A percentile compares a stretch with the other conserved stretches of the same genome.
Conservation (phyloP, 1,140 invertebrate species). For the Carcinoscorpius rotundicauda region DNA sequence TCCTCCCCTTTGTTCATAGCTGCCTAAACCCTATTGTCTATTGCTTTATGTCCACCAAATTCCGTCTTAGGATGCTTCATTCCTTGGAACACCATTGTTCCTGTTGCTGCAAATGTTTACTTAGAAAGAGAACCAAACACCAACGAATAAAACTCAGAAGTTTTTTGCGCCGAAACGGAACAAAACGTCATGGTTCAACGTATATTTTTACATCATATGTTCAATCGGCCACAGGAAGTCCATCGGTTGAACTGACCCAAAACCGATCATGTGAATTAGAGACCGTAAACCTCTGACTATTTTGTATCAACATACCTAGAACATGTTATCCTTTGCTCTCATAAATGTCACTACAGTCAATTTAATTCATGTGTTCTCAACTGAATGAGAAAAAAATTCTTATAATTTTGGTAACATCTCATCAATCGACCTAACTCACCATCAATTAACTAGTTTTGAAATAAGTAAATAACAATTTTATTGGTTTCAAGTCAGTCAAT, state of each 20-base stretch:
- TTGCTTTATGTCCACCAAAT: conserved; percentile 42
- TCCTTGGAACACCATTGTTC: conserved; percentile 1
- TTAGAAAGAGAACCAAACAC: background rate
- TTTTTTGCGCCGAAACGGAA: background rate
- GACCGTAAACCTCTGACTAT: too few relatives aligned
- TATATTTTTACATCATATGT: conserved; percentile 8
- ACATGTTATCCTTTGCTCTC: too few relatives aligned
- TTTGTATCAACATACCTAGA: too few relatives aligned
- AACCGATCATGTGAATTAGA: too few relatives aligned
- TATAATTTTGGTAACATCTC: too few relatives aligned
- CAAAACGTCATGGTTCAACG: conserved; percentile 9
- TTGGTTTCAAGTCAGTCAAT: too few relatives aligned
- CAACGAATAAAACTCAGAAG: background rate
- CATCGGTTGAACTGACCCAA: background rate
- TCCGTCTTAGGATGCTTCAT: conserved; percentile 33
- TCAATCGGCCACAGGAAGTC: background rate
- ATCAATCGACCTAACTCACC: too few relatives aligned
- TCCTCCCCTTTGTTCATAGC: conserved; percentile 30
- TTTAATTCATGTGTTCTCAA: too few relatives aligned
- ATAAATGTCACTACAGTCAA: too few relatives aligned
- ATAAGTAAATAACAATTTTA: too few relatives aligned
- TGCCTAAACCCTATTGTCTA: conserved; percentile 44
- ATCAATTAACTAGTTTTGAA: too few relatives aligned
- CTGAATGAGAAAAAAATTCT: too few relatives aligned
- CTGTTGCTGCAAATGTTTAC: background rate